Percentiles rank a stretch among this genome's conserved stretches.
phyloP scores from a whole-genome alignment of 2,113 vertebrate species.

The Lynx canadensis region DNA sequence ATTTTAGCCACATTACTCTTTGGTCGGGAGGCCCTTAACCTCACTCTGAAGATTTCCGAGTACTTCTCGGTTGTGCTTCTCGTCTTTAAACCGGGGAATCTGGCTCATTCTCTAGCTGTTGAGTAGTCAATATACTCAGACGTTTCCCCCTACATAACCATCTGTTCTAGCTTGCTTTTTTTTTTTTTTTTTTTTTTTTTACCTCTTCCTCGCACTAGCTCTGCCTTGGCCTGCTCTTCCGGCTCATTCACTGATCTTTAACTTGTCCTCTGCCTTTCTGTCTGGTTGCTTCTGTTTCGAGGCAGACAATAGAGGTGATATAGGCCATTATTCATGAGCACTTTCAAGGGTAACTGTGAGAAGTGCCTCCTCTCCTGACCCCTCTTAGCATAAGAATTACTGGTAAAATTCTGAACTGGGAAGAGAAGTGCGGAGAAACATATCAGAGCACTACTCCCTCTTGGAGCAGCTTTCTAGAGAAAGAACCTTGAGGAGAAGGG shows the following conservation, averaged over 20 bases:
- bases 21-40: constrained; percentile 67
- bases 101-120: constrained; percentile 69
- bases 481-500: neutral
- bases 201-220: constrained; percentile 62
- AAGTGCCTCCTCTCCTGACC: constrained; percentile 96
- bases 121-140: constrained; percentile 71
- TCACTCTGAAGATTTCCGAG: constrained; percentile 74
- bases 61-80: constrained; percentile 60
- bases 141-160: constrained; percentile 71
- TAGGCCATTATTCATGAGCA: constrained; percentile 88
- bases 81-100: constrained; percentile 46
- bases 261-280: constrained; percentile 90
- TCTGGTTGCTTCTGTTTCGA: constrained; percentile 87
- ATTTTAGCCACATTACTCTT: constrained; percentile 78
- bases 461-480: constrained; percentile 71
- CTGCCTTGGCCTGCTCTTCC: constrained; percentile 83
- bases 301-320: constrained; percentile 91
- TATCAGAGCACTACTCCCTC: constrained; percentile 78
- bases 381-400: constrained; percentile 95
- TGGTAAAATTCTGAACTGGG: constrained; percentile 88
- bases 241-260: constrained; percentile 89
- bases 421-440: constrained; percentile 84
- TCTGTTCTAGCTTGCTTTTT: constrained; percentile 81
- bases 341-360: constrained; percentile 94
- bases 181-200: constrained; percentile 80